phyloP scores from a whole-genome alignment of 2,888 invertebrate genomes.

The Cynaeus angustus region DNA sequence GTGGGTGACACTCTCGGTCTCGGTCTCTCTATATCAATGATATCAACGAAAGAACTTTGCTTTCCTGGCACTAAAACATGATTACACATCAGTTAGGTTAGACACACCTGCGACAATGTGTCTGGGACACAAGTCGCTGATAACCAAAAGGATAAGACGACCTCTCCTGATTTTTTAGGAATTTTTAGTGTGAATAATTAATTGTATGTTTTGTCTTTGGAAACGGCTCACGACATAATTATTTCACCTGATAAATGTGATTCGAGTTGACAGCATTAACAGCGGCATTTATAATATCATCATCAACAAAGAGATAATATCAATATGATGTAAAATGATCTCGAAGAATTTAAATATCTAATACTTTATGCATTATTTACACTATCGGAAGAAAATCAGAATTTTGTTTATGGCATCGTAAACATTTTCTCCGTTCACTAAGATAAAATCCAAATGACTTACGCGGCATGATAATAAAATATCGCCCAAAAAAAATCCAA shows the following conservation, averaged over 20 bases:
- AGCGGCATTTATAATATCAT: constrained; percentile 50
- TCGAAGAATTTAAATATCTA: constrained; percentile 50
- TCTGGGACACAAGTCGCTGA: constrained; percentile 20
- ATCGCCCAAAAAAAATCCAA: constrained; percentile 42
- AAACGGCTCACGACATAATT: constrained; percentile 20
- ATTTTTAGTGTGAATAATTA: constrained; percentile 27
- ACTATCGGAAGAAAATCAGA: constrained; percentile 48
- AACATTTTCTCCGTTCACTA: constrained; percentile 46
- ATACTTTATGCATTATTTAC: constrained; percentile 50
- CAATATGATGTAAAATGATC: constrained; percentile 51
- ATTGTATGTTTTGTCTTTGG: neutral
- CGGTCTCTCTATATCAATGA: constrained; percentile 51
- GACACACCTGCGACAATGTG: constrained; percentile 53
- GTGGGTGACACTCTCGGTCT: constrained; percentile 55
- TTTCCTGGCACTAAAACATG: constrained; percentile 53
- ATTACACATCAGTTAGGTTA: constrained; percentile 50
- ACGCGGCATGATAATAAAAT: constrained; percentile 48
- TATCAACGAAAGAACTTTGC: constrained; percentile 51
- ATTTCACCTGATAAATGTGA: constrained; percentile 30
- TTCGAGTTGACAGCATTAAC: constrained; percentile 39
- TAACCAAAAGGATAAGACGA: constrained; percentile 18
- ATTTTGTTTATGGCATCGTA: constrained; percentile 51
- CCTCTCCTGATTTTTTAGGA: constrained; percentile 27
- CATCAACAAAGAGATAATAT: constrained; percentile 48
- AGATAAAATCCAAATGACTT: constrained; percentile 51